Conservation (phyloP, 2,888 invertebrate species). For the Microlaimidae sp. region DNA sequence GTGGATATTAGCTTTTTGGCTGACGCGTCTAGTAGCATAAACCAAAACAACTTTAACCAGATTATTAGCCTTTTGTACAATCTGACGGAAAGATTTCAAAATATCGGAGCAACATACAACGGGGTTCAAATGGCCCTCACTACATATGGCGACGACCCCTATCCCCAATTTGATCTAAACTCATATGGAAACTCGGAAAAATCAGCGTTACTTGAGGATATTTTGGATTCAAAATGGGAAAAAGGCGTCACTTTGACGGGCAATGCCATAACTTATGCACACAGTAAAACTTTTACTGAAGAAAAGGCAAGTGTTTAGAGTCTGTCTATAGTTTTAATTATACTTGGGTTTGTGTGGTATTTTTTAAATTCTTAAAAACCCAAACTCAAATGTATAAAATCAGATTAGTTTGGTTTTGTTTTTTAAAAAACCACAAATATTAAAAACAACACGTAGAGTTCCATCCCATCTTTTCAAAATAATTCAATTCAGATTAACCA, state of each 20-base stretch:
- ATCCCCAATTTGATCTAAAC: not conserved
- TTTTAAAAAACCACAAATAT: no score
- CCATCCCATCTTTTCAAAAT: no score
- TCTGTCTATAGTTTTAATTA: no score
- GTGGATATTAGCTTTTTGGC: not conserved
- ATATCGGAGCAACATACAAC: not conserved
- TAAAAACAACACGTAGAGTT: no score
- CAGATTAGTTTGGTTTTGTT: no score
- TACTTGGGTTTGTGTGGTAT: no score
- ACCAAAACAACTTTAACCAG: not conserved
- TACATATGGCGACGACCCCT: not conserved
- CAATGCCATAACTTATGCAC: not conserved
- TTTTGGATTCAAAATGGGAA: not conserved
- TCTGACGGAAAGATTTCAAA: not conserved
- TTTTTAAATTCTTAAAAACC: no score
- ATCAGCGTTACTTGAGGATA: not conserved
- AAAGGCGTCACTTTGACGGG: not conserved
- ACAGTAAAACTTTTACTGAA: no score
- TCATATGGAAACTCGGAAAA: not conserved
- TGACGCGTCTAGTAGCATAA: not conserved
- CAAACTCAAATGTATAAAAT: no score
- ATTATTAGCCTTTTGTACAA: not conserved
- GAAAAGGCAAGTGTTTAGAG: no score
- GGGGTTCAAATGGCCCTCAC: not conserved
- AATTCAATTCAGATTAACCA: no score